phyloP scores from a whole-genome alignment of 2,797 vertebrate species.

The Xenentodon cancila region DNA sequence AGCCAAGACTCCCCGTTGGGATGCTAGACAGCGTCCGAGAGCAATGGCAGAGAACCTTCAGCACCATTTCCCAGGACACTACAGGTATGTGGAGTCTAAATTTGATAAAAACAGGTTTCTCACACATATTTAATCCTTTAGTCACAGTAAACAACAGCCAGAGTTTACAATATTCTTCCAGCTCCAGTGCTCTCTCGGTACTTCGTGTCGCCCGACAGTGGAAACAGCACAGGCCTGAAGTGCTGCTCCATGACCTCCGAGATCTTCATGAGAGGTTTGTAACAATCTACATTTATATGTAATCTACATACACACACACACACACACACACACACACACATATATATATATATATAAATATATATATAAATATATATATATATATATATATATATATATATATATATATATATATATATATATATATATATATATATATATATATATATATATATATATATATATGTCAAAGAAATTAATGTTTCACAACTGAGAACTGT shows the following conservation, averaged over 20 bases:
- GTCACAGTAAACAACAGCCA: background rate
- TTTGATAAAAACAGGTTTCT: background rate
- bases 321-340: no score
- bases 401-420: no score
- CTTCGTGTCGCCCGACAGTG: constrained; percentile 27
- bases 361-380: no score
- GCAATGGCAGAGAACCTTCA: constrained; percentile 11
- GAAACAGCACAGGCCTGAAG: constrained; percentile 37
- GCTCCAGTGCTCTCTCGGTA: constrained; percentile 18
- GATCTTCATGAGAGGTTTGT: constrained; percentile 78
- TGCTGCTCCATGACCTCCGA: constrained; percentile 73
- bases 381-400: no score
- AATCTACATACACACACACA: no score
- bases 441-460: no score
- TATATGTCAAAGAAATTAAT: no score
- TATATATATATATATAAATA: no score
- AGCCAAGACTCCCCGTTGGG: constrained; percentile 65
- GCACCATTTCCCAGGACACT: constrained; percentile 7
- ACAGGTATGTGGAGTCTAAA: constrained; percentile 27
- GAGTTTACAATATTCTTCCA: constrained; percentile 8
- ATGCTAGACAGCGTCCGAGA: constrained; percentile 57
- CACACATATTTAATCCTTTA: background rate
- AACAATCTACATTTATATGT: background rate
- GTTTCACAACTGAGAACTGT: no score
- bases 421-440: no score